These are phyloP conservation scores for Xanthia icteritia DNA, from an alignment of 2,888 invertebrate genomes.

Conservation along the genomic window DNA sequence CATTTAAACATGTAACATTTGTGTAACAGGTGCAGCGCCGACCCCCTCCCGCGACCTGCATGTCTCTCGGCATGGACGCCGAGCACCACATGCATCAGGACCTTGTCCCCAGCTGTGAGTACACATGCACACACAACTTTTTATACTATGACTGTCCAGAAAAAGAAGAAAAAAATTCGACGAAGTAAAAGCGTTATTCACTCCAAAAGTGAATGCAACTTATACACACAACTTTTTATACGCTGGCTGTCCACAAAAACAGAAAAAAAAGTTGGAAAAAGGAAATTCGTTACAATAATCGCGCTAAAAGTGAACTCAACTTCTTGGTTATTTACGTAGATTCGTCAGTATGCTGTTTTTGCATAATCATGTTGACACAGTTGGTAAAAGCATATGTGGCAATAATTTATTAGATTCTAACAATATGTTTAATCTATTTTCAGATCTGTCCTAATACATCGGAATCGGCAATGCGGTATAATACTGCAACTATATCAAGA, in stretches of 20 bases:
- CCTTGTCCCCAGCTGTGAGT: conserved; percentile 88
- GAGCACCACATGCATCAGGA: conserved; percentile 89
- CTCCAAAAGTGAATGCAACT: neutral
- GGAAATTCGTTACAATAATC: neutral
- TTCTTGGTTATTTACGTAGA: neutral
- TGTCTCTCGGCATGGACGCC: conserved; percentile 86
- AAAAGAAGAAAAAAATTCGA: too few species aligned
- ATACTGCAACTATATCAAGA: conserved; percentile 88
- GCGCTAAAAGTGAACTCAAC: neutral
- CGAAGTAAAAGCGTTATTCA: neutral
- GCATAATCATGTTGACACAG: conserved; percentile 29
- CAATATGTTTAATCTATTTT: conserved; percentile 67
- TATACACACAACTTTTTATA: conserved; percentile 10
- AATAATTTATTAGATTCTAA: conserved; percentile 31
- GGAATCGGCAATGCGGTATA: conserved; percentile 76
- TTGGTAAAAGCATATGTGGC: conserved; percentile 6
- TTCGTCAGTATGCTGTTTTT: neutral
- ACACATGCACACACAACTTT: conserved; percentile 10
- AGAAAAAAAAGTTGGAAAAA: neutral
- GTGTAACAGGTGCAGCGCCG: conserved; percentile 85
- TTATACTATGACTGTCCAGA: neutral
- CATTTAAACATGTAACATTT: conserved; percentile 15
- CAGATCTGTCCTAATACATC: conserved; percentile 89
- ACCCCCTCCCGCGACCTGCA: conserved; percentile 85
- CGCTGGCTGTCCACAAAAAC: neutral